phyloP scores from a whole-genome alignment of 2,113 vertebrate species.

The Centropristis striata region DNA sequence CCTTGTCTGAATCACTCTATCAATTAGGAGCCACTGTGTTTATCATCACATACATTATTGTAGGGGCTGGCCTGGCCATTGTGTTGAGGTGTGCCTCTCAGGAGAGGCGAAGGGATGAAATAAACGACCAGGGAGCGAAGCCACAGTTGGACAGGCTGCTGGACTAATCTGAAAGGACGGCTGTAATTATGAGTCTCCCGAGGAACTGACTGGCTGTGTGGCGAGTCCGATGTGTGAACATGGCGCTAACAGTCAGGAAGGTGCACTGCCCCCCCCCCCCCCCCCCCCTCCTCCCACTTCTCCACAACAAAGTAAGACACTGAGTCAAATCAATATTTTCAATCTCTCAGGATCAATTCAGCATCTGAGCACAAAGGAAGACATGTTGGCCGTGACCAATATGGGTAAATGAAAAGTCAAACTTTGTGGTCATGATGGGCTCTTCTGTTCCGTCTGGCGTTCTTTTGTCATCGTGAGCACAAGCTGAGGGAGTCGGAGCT shows the following conservation, averaged over 20 bases:
- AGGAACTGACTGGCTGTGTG: constrained; percentile 92
- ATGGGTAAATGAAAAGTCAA: constrained; percentile 98
- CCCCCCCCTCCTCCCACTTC: constrained; percentile 32
- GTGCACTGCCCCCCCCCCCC: constrained; percentile 51
- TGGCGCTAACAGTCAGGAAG: constrained; percentile 89
- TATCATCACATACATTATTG: constrained; percentile 98
- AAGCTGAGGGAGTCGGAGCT: constrained; percentile 30
- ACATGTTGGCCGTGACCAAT: constrained; percentile 93
- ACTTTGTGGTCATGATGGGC: constrained; percentile 87
- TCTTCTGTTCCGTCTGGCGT: constrained; percentile 27
- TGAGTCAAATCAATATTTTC: constrained; percentile 99
- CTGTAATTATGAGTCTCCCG: constrained; percentile 96
- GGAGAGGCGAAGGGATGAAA: constrained; percentile 85
- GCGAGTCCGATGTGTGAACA: constrained; percentile 93
- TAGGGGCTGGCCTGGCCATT: constrained; percentile 90
- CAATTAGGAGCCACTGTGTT: constrained; percentile 98
- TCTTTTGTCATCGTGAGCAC: constrained; percentile 71
- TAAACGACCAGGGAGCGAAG: constrained; percentile 92
- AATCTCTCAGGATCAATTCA: constrained; percentile 99
- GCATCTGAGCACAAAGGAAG: constrained; percentile 93
- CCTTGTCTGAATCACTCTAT: constrained; percentile 97
- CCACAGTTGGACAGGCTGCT: constrained; percentile 94
- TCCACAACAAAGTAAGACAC: constrained; percentile 92
- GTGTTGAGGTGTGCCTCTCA: constrained; percentile 92
- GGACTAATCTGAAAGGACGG: constrained; percentile 96